A percentile compares a stretch with the other conserved stretches of the same genome.
phyloP scores from a whole-genome alignment of 64 coral and sea anemone genomes.

The Orbicella faveolata region DNA sequence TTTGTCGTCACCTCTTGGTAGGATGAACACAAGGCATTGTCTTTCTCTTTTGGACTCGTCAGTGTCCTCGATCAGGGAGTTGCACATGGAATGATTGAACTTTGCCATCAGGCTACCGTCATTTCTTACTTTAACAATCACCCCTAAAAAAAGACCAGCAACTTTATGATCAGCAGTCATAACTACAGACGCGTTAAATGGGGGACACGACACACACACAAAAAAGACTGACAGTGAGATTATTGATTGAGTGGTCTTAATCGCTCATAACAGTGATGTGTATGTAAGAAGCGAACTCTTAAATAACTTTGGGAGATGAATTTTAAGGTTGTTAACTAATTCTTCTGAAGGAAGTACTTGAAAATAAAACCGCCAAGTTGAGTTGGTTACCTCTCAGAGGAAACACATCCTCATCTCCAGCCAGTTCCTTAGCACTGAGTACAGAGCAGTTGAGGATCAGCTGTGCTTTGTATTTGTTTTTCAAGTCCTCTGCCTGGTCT shows the following conservation, averaged over 20 bases:
- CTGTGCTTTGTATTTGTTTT: slow-evolving; percentile 19
- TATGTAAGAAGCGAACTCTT: no score
- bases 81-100: slow-evolving; percentile 14
- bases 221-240: no score
- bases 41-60: not conserved
- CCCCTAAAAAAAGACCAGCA: not conserved
- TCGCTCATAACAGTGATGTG: no score
- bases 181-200: no score
- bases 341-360: no score
- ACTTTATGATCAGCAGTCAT: no score
- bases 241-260: no score
- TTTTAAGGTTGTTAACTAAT: no score
- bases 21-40: not conserved
- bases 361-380: no score
- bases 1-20: not conserved
- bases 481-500: slow-evolving; percentile 30
- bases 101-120: slow-evolving; percentile 38
- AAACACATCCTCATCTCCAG: slow-evolving; percentile 7
- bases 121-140: slow-evolving; percentile 29
- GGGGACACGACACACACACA: no score
- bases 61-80: slow-evolving; percentile 1
- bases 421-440: slow-evolving; percentile 21
- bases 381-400: slow-evolving; percentile 24
- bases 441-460: slow-evolving; percentile 24
- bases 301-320: no score